Conservation (phyloP, 1,140 invertebrate genomes). For the Drosophila setifemur region DNA sequence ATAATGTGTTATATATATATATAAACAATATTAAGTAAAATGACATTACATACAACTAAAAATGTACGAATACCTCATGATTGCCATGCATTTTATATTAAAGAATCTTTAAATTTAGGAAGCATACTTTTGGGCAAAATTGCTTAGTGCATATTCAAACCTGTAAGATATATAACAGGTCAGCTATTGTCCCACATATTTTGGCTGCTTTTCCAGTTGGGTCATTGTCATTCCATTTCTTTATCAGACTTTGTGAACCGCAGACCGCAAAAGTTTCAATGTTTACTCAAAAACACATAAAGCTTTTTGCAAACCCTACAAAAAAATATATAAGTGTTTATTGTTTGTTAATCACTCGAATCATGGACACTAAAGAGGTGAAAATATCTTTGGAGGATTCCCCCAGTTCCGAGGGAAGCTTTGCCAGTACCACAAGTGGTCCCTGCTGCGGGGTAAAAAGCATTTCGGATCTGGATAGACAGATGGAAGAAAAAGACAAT, state of each 20-base stretch:
- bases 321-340: conserved; percentile 13
- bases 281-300: conserved; percentile 41
- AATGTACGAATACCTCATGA: neutral
- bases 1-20: too few relatives aligned
- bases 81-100: neutral
- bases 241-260: conserved; percentile 37
- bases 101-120: neutral
- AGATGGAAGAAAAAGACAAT: neutral
- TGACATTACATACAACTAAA: neutral
- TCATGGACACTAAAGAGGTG: conserved; percentile 38
- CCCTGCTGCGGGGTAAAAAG: conserved; percentile 28
- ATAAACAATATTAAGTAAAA: too few relatives aligned
- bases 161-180: neutral
- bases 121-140: conserved; percentile 33
- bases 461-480: neutral
- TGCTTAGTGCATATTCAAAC: conserved; percentile 14
- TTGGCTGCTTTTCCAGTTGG: conserved; percentile 16
- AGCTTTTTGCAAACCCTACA: conserved; percentile 39
- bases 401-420: conserved; percentile 47
- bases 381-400: conserved; percentile 39
- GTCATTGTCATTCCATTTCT: conserved; percentile 55
- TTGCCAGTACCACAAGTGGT: conserved; percentile 29
- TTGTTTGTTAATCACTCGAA: conserved; percentile 11
- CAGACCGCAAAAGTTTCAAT: conserved; percentile 49
- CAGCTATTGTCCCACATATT: conserved; percentile 2